Percentiles rank a stretch among this genome's conserved stretches.
Conservation (phyloP, 2,888 invertebrate genomes). For the Pyrochroa serraticornis region DNA sequence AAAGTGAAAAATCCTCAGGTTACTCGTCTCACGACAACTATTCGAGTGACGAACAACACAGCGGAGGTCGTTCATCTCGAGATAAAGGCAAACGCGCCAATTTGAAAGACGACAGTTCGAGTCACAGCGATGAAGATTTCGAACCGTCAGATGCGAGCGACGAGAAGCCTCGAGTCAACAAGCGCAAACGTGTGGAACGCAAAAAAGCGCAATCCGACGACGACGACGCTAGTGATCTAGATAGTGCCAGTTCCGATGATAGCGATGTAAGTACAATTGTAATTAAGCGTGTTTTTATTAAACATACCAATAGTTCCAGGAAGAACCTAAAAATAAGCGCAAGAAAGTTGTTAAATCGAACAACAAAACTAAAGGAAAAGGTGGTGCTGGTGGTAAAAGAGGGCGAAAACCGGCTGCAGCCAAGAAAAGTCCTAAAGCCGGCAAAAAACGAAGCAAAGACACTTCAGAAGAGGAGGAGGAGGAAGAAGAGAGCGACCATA, state of each 20-base stretch:
- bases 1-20: constrained; percentile 40
- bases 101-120: constrained; percentile 58
- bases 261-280: constrained; percentile 45
- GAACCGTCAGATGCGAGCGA: constrained; percentile 54
- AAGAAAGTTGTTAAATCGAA: constrained; percentile 45
- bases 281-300: constrained; percentile 2
- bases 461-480: constrained; percentile 56
- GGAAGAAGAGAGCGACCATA: constrained; percentile 51
- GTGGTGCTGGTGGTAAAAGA: constrained; percentile 39
- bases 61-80: constrained; percentile 48
- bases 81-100: constrained; percentile 55
- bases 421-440: constrained; percentile 47
- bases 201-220: constrained; percentile 44
- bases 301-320: constrained; percentile 36
- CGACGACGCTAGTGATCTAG: constrained; percentile 47
- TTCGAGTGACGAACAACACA: constrained; percentile 54
- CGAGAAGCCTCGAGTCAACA: constrained; percentile 46
- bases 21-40: constrained; percentile 59
- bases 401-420: constrained; percentile 44
- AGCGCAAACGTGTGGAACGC: constrained; percentile 46
- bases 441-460: constrained; percentile 55
- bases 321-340: constrained; percentile 52
- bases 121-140: constrained; percentile 56
- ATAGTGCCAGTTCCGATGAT: constrained; percentile 49
- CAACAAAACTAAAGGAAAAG: constrained; percentile 48